Conservation (phyloP, 2,888 invertebrate species). For the Auanema freiburgensis region DNA sequence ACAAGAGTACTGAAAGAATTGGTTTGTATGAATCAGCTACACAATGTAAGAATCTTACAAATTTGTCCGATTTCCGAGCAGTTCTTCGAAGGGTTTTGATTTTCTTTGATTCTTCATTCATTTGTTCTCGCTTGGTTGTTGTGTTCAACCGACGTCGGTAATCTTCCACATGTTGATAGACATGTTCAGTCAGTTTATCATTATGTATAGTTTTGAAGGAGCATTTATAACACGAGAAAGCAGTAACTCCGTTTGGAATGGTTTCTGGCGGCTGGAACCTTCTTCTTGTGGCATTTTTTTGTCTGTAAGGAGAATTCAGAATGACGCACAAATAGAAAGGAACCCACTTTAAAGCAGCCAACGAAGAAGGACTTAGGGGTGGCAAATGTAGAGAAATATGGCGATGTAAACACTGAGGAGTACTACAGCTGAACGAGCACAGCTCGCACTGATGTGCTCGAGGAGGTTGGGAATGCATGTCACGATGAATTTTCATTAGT, state of each 20-base stretch:
- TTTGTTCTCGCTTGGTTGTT: conserved; percentile 39
- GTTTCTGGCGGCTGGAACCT: conserved; percentile 20
- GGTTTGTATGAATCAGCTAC: too few relatives aligned
- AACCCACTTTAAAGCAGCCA: background rate
- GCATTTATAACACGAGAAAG: conserved; percentile 42
- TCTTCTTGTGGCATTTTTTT: conserved; percentile 10
- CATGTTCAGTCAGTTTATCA: conserved; percentile 35
- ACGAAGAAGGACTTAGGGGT: conserved; percentile 17
- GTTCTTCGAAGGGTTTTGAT: conserved; percentile 8
- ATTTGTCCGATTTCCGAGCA: conserved; percentile 19
- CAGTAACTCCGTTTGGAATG: conserved; percentile 38
- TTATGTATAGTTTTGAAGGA: conserved; percentile 32
- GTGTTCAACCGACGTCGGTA: conserved; percentile 43
- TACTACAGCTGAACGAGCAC: conserved; percentile 32
- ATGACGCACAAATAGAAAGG: background rate
- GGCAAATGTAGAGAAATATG: conserved; percentile 40
- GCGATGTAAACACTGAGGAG: conserved; percentile 34
- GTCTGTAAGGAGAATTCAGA: background rate
- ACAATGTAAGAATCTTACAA: conserved; percentile 9
- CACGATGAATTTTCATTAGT: conserved; percentile 32
- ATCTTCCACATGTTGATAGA: conserved; percentile 39
- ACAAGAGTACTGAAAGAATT: conserved; percentile 23
- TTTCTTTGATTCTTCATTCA: conserved; percentile 24
- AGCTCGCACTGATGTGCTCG: conserved; percentile 41
- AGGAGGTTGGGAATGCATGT: conserved; percentile 23